Conservation (phyloP, 2,888 invertebrate species). For the Scaptomyza flava region DNA sequence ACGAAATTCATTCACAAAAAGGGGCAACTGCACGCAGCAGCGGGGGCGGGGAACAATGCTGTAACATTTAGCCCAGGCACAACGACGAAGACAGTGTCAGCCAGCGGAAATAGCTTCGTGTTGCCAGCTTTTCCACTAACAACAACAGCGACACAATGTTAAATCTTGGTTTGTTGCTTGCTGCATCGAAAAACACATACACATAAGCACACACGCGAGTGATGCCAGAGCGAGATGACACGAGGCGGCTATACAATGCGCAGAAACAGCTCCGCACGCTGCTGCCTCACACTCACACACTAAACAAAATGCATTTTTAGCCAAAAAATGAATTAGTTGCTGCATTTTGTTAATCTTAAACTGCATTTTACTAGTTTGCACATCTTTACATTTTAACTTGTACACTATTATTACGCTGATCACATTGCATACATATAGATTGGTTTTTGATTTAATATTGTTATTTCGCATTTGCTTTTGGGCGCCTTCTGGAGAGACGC, state of each 20-base stretch:
- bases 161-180: constrained; percentile 66
- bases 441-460: constrained; percentile 18
- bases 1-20: constrained; percentile 79
- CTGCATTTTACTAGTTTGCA: constrained; percentile 12
- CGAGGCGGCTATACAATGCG: constrained; percentile 31
- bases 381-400: constrained; percentile 14
- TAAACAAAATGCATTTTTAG: constrained; percentile 66
- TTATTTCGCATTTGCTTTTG: constrained; percentile 32
- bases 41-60: constrained; percentile 62
- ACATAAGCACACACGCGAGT: constrained; percentile 51
- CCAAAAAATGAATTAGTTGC: constrained; percentile 44
- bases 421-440: constrained; percentile 8
- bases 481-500: constrained; percentile 58
- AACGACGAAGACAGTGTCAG: constrained; percentile 38
- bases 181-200: constrained; percentile 61
- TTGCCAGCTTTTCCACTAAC: constrained; percentile 39
- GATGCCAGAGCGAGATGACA: constrained; percentile 55
- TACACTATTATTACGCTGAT: constrained; percentile 7
- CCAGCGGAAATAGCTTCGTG: constrained; percentile 69
- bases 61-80: constrained; percentile 65
- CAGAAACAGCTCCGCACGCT: constrained; percentile 60
- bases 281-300: constrained; percentile 45
- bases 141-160: constrained; percentile 50
- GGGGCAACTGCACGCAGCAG: constrained; percentile 67
- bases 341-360: constrained; percentile 42